Evolutionary conservation across 2,888 invertebrate genomes (phyloP), one percentile per base, ranked within the genome.

Genomic region (Stenotaenia linearis): DNA sequence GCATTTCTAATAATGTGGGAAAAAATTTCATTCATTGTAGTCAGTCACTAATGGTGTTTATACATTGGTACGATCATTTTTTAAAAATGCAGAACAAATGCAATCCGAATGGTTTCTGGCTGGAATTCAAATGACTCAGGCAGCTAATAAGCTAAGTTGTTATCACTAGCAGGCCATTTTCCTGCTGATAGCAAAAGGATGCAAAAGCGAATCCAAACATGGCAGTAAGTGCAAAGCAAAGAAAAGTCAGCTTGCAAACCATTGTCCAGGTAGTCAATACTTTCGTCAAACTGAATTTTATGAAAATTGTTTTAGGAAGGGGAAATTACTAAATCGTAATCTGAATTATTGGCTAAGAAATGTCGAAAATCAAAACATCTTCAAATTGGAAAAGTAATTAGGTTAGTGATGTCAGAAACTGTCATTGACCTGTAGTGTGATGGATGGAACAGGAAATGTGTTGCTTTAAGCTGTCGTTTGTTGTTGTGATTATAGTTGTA

Each of bases 171-270:
- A 25, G 25, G n/a, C 69, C 69, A 69, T 69, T 69, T 69, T 69
- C 69, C 69, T 69, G 69, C 69, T 69, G 69, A 69, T 69, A 69
- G 69, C 69, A 28, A 69, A 69, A 69, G 69, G 69, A 28, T 69
- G 69, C 69, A 25, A 69, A 69, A 23, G 25, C n/a, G 18, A 50
- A 50, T 50, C 9, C 69, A 7, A 25, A 25, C 25, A 25, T 15
- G 23, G 25, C 28, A 28, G 25, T 69, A 28, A 28, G 25, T 69
- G 15, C 69, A 28, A 50, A 50, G 28, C 69, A 28, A n/a, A n/a
- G 28, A 69, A 69, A 69, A 28, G 40, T 56, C 56, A 69, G 69
- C 28, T 69, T 69, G 69, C 9, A 69, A 69, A 35, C 21, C 15
- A 75, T 75, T 35, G 76, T 75, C 1, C 21, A 75, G 76, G 76